A percentile compares a stretch with the other conserved stretches of the same genome.
These are phyloP conservation scores for Eupsittula cactorum DNA, from an alignment of 2,113 vertebrate species.

Conservation along the genomic window DNA sequence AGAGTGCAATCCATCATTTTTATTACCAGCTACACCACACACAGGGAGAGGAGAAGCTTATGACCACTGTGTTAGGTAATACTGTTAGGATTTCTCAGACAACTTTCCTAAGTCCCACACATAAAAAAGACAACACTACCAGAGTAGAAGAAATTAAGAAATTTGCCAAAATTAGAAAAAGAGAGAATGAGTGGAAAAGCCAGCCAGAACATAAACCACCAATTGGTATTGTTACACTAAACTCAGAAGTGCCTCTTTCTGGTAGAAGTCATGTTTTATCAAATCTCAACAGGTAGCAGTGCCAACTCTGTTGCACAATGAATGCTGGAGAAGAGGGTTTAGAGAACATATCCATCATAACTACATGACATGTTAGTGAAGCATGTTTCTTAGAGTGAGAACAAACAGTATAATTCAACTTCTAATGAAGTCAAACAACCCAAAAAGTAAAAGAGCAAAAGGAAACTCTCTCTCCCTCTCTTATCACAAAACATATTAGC, in stretches of 20 bases:
- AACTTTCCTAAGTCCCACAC: not conserved
- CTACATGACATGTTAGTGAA: not conserved
- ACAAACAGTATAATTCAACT: conserved; percentile 45
- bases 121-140: not conserved
- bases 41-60: not conserved
- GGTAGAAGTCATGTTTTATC: not conserved
- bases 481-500: conserved; percentile 15
- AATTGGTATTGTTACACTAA: not conserved
- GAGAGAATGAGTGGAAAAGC: not conserved
- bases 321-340: not conserved
- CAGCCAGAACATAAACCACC: not conserved
- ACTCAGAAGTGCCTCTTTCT: not conserved
- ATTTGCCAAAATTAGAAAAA: not conserved
- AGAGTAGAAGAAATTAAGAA: not conserved
- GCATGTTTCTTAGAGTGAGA: conserved; percentile 6
- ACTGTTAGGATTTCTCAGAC: not conserved
- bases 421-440: conserved; percentile 55
- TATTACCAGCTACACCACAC: accelerated
- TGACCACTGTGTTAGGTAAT: not conserved
- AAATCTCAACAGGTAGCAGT: conserved; percentile 17
- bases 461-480: not conserved
- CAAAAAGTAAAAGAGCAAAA: conserved; percentile 26
- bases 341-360: not conserved
- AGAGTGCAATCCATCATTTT: not conserved
- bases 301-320: conserved; percentile 15